Evolutionary conservation across 2,888 invertebrate genomes (phyloP).

Genomic region (Diloba caeruleocephala): DNA sequence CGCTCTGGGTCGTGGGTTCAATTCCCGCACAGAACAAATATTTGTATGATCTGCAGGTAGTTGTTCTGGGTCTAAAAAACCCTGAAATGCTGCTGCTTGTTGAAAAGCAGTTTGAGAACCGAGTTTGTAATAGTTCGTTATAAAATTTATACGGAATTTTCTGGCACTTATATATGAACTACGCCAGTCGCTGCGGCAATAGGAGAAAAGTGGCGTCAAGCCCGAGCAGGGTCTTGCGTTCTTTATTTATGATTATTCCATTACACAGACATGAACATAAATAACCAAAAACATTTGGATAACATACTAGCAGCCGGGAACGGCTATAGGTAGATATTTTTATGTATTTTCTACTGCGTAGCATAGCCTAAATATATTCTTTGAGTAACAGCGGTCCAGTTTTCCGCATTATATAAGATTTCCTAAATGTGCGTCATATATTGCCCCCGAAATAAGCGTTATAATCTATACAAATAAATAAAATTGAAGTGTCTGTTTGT

Average conservation of each 20-base stretch:
- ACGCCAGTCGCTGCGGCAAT: constrained; percentile 28
- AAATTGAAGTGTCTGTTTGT: too few relatives aligned
- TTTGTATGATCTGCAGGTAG: too few relatives aligned
- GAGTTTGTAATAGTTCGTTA: constrained; percentile 27
- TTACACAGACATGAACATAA: constrained; percentile 55
- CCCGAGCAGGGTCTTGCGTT: constrained; percentile 28
- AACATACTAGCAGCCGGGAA: constrained; percentile 51
- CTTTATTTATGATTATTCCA: constrained; percentile 60
- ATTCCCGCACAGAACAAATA: too few relatives aligned
- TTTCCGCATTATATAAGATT: constrained; percentile 26
- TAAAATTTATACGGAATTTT: constrained; percentile 23
- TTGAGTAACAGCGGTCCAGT: constrained; percentile 43
- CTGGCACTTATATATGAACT: constrained; percentile 29
- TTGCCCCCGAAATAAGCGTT: constrained; percentile 13
- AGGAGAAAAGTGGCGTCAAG: constrained; percentile 42
- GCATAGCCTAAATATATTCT: constrained; percentile 20
- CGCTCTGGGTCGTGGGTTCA: too few relatives aligned
- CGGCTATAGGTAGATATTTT: constrained; percentile 38
- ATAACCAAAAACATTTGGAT: constrained; percentile 53
- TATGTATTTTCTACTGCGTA: constrained; percentile 14
- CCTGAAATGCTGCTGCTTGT: too few relatives aligned
- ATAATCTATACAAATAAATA: too few relatives aligned
- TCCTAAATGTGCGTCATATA: constrained; percentile 11
- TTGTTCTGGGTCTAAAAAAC: too few relatives aligned
- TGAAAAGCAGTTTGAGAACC: constrained; percentile 24